phyloP scores from a whole-genome alignment of 2,113 vertebrate species.

The Cheirogaleus medius region DNA sequence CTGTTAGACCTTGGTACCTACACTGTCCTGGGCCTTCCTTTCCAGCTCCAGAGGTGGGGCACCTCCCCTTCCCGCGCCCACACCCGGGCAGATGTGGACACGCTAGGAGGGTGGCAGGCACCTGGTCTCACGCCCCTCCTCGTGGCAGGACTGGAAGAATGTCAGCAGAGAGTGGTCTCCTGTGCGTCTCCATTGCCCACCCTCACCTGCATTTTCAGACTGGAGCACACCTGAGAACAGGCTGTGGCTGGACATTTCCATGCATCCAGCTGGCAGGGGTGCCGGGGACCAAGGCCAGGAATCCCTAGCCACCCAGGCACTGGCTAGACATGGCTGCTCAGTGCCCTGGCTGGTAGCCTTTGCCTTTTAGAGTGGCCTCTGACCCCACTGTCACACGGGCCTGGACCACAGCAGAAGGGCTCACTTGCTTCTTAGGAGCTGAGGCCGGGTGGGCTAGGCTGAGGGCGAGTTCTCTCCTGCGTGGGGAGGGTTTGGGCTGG shows the following conservation, averaged over 20 bases:
- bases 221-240: not conserved
- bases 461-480: not conserved
- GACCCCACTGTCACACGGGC: not conserved
- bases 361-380: not conserved
- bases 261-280: not conserved
- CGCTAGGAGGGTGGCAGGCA: too few relatives aligned
- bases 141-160: too few relatives aligned
- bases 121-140: not conserved
- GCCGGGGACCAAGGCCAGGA: not conserved
- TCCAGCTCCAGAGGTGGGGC: too few relatives aligned
- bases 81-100: not conserved
- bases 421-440: not conserved
- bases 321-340: not conserved
- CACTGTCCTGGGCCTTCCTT: rapidly evolving
- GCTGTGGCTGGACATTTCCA: not conserved
- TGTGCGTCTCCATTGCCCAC: not conserved
- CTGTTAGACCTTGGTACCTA: not conserved
- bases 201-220: not conserved
- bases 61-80: not conserved
- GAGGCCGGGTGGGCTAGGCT: not conserved
- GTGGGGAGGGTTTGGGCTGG: too few relatives aligned
- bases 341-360: not conserved
- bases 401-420: not conserved
- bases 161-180: not conserved
- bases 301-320: rapidly evolving